Base-by-base conservation (phyloP, 2,888 invertebrate species). In the Conistra vaccinii region DNA sequence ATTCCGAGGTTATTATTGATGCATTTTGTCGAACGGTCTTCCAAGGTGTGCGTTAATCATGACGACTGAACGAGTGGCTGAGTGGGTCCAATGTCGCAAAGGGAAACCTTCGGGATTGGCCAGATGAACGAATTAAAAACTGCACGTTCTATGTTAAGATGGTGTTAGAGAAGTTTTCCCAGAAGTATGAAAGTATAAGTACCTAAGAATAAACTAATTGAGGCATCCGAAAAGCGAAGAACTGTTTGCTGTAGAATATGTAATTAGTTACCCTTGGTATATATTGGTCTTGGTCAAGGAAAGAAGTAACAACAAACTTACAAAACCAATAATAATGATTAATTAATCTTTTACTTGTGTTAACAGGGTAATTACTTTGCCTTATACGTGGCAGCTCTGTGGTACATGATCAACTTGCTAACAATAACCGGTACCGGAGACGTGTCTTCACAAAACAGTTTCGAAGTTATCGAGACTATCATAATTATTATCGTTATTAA, bases 361-460 rank as follows among this genome's bases (percentile, higher is more conserved):
- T 48, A 6, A 29, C 90, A 96, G 96, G 91, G 89, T 45, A 91
- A 92, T 48, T 96, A 91, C 83, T 94, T 96, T 73, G 91, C 95
- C 0, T 84, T 96, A 7, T 97, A 97, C 87, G 90, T 96, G 78
- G 92, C 96, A 4, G 92, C 96, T 0, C 76, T 97, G 39, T 97
- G 97, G 94, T 97, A 96, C 78, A 94, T 97, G 88, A 92, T 97
- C 42, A 96, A 96, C 80, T 89, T 97, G 58, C 86, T 97, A 53
- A 97, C 97, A 0, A 96, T 96, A 55, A 96, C 97, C 1, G 97
- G 97, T 4, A 95, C 95, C 0, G 97, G 97, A 14, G 97, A 97
- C 79, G 96, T 97, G 4, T 91, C 95, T 0, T 93, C 96, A 3
- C 94, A 95, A 84, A 96, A 94, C 69, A 91, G 93, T 74, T 93